Evolutionary conservation across 2,888 invertebrate genomes (phyloP).

Genomic region (Thymelicus lineola): DNA sequence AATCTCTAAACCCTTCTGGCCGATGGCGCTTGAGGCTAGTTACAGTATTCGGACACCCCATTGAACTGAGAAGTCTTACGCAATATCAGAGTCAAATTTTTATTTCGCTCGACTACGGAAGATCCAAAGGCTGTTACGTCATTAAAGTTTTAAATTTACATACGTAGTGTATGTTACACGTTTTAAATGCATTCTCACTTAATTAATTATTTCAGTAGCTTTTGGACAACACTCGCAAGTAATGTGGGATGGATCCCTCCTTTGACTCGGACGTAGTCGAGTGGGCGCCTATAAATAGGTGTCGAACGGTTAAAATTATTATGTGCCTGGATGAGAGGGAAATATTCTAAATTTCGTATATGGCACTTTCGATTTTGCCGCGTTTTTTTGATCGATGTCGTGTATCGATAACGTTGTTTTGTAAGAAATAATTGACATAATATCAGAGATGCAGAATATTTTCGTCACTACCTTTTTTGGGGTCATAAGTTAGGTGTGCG

Average conservation of each 20-base stretch:
- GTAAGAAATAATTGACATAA: constrained; percentile 67
- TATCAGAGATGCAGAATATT: constrained; percentile 71
- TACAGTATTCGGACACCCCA: constrained; percentile 51
- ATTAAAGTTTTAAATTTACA: constrained; percentile 32
- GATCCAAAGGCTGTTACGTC: constrained; percentile 38
- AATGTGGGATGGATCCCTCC: constrained; percentile 22
- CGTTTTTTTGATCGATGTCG: constrained; percentile 41
- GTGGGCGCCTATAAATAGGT: constrained; percentile 33
- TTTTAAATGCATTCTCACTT: constrained; percentile 1
- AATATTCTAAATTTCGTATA: constrained; percentile 34
- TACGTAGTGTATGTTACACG: constrained; percentile 22
- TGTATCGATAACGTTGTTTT: constrained; percentile 64
- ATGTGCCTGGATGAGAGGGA: constrained; percentile 32
- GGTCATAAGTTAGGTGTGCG: not conserved
- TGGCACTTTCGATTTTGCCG: constrained; percentile 32
- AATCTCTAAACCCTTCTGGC: constrained; percentile 32
- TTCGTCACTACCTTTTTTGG: constrained; percentile 48
- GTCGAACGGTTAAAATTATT: constrained; percentile 34
- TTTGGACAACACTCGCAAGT: constrained; percentile 30
- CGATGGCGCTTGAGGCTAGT: constrained; percentile 57
- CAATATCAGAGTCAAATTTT: constrained; percentile 39
- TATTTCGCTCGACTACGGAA: constrained; percentile 42
- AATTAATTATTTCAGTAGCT: not conserved
- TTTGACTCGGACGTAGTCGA: constrained; percentile 44
- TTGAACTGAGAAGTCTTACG: constrained; percentile 46